Conservation (phyloP, 2,888 invertebrate species). For the Temnothorax unifasciatus region DNA sequence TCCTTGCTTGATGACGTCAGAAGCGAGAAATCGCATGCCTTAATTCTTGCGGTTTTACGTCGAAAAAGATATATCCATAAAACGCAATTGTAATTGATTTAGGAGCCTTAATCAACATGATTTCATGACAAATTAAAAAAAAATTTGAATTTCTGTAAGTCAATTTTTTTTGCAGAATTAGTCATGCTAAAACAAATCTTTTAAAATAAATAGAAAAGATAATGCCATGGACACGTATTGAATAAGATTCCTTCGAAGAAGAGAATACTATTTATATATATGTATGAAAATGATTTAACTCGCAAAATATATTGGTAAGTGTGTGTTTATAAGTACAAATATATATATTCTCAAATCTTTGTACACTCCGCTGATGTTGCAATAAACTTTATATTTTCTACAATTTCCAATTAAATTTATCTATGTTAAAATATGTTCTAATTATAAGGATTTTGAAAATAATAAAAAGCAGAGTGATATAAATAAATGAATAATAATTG, state of each 20-base stretch:
- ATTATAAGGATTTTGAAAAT: neutral
- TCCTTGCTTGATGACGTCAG: too few species aligned
- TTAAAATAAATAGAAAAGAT: slow-evolving; percentile 46
- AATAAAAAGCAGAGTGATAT: neutral
- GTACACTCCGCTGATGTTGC: slow-evolving; percentile 19
- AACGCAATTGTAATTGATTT: too few species aligned
- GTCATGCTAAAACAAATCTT: slow-evolving; percentile 65
- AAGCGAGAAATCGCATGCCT: too few species aligned
- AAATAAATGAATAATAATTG: neutral
- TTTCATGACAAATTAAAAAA: neutral
- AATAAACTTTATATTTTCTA: slow-evolving; percentile 49
- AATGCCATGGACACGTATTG: neutral
- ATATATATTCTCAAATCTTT: slow-evolving; percentile 24
- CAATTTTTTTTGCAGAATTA: slow-evolving; percentile 65
- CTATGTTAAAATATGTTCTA: neutral
- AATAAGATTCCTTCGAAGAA: neutral
- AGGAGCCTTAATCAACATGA: neutral
- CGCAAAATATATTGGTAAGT: neutral
- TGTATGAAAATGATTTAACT: slow-evolving; percentile 8
- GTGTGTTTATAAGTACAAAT: slow-evolving; percentile 1
- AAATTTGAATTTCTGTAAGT: slow-evolving; percentile 44
- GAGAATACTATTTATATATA: neutral
- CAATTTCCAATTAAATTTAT: neutral
- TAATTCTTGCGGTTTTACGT: too few species aligned
- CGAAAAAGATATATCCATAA: too few species aligned